Percentiles rank a stretch among this genome's conserved stretches.
phyloP scores from a whole-genome alignment of 1,140 invertebrate species.

The Caerostris darwini region DNA sequence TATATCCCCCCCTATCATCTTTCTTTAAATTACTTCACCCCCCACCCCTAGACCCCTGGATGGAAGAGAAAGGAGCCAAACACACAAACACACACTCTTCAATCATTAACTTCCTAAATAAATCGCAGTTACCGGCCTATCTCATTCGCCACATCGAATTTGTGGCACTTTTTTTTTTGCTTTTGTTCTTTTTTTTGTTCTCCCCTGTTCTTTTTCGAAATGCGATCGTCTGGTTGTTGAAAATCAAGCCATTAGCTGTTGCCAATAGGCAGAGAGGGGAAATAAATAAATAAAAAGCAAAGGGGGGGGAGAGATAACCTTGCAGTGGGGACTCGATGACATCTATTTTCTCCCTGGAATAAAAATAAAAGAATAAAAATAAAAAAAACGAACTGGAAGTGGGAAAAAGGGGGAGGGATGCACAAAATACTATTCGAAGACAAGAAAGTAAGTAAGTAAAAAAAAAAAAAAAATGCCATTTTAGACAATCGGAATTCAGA shows the following conservation, averaged over 20 bases:
- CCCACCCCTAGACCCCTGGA: background rate
- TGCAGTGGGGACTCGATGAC: conserved; percentile 45
- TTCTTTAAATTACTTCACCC: conserved; percentile 45
- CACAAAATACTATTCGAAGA: conserved; percentile 49
- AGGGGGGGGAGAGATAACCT: conserved; percentile 50
- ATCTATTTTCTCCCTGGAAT: conserved; percentile 1
- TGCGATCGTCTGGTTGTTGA: conserved; percentile 48
- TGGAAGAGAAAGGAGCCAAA: background rate
- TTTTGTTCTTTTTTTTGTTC: background rate
- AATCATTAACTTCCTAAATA: conserved; percentile 62
- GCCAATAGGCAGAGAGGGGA: conserved; percentile 53
- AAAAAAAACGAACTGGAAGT: background rate
- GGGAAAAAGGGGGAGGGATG: conserved; percentile 16
- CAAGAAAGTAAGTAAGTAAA: background rate
- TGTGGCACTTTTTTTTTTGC: conserved; percentile 13
- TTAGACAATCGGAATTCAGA: conserved; percentile 65
- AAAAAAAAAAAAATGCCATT: conserved; percentile 41
- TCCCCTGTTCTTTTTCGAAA: conserved; percentile 25
- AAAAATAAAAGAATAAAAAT: background rate
- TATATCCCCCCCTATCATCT: conserved; percentile 15
- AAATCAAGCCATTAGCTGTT: conserved; percentile 60
- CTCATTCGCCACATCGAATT: conserved; percentile 15
- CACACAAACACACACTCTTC: conserved; percentile 23
- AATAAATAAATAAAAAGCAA: conserved; percentile 44
- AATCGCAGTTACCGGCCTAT: conserved; percentile 54